Conservation (phyloP, 1,140 invertebrate species). For the Lasaia peninsularis region DNA sequence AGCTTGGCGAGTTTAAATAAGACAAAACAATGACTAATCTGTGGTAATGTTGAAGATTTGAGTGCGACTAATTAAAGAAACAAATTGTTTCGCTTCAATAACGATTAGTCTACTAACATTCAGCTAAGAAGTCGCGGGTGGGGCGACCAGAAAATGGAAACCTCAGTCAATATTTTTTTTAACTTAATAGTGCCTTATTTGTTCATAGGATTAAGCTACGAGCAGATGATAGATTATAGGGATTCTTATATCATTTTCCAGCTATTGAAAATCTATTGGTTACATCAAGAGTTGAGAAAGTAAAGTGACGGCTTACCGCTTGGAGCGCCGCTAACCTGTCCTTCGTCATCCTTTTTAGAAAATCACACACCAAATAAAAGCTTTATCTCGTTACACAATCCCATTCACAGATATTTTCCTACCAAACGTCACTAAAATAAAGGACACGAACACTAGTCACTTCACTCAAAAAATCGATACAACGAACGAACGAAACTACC, state of each 20-base stretch:
- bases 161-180: background rate
- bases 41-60: background rate
- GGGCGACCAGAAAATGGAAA: constrained; percentile 48
- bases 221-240: constrained; percentile 4
- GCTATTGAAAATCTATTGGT: constrained; percentile 60
- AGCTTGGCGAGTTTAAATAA: background rate
- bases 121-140: constrained; percentile 56
- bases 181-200: background rate
- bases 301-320: constrained; percentile 85
- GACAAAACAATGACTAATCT: constrained; percentile 1
- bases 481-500: constrained; percentile 80
- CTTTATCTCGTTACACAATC: constrained; percentile 83
- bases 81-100: constrained; percentile 59
- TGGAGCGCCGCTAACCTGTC: constrained; percentile 97
- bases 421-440: constrained; percentile 85
- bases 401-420: constrained; percentile 87
- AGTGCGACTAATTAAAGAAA: constrained; percentile 33
- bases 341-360: constrained; percentile 92
- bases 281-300: constrained; percentile 46
- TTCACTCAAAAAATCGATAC: constrained; percentile 88
- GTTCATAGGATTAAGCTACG: background rate
- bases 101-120: constrained; percentile 49
- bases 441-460: constrained; percentile 84
- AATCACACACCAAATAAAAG: constrained; percentile 80
- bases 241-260: constrained; percentile 53